phyloP scores from a whole-genome alignment of 2,888 invertebrate species.

The Pristionchus mayeri region DNA sequence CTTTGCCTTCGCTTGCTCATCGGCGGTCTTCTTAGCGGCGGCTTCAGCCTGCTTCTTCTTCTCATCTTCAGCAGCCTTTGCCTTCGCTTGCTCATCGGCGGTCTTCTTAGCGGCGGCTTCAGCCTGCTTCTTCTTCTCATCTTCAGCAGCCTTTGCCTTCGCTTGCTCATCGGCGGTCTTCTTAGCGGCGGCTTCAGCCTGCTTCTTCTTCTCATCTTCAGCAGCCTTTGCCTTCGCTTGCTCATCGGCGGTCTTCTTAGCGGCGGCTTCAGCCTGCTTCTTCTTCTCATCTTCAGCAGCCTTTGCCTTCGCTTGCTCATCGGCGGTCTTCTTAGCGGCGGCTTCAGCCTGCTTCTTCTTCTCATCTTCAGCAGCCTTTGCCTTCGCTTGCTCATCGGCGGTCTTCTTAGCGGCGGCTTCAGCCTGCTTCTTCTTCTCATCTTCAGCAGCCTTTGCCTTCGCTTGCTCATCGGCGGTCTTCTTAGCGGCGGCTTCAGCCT shows the following conservation, averaged over 20 bases:
- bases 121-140: slow-evolving; percentile 48
- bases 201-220: background rate
- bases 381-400: background rate
- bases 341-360: background rate
- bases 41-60: slow-evolving; percentile 37
- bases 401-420: background rate
- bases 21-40: slow-evolving; percentile 43
- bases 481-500: background rate
- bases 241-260: background rate
- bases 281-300: background rate
- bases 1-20: slow-evolving; percentile 46
- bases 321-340: background rate
- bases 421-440: background rate
- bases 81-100: slow-evolving; percentile 46
- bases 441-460: background rate
- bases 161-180: slow-evolving; percentile 46
- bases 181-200: slow-evolving; percentile 17
- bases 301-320: background rate
- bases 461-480: background rate
- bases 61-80: slow-evolving; percentile 40
- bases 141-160: slow-evolving; percentile 46
- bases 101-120: slow-evolving; percentile 47
- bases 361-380: background rate
- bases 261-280: background rate
- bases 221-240: background rate